Conservation (phyloP, 2,888 invertebrate genomes). For the Dioctria linearis region DNA sequence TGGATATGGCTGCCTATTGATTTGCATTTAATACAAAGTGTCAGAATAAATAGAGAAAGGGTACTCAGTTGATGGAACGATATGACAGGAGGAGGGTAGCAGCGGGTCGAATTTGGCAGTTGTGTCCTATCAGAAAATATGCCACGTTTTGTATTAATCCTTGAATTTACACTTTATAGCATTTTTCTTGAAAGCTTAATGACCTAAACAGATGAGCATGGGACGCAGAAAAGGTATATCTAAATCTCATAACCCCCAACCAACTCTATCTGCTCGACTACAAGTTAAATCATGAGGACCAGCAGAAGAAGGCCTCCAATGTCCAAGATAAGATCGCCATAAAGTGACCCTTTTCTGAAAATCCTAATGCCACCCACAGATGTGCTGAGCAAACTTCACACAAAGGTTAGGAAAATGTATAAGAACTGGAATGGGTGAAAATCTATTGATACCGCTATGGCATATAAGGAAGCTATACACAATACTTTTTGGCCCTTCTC, state of each 20-base stretch:
- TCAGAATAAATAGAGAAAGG: background rate
- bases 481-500: constrained; percentile 2
- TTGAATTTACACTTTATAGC: constrained; percentile 8
- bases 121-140: constrained; percentile 12
- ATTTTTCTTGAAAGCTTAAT: constrained; percentile 35
- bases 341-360: constrained; percentile 54
- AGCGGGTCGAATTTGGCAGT: background rate
- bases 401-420: constrained; percentile 20
- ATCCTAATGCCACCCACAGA: constrained; percentile 49
- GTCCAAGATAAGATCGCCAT: constrained; percentile 56
- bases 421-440: constrained; percentile 15
- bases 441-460: constrained; percentile 46
- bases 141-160: background rate
- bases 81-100: background rate
- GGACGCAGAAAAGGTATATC: background rate
- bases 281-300: constrained; percentile 15
- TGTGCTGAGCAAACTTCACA: constrained; percentile 29
- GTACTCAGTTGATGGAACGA: too few relatives aligned
- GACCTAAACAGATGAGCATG: background rate
- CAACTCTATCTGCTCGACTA: background rate
- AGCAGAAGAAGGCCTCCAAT: constrained; percentile 45
- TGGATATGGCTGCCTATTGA: constrained; percentile 47
- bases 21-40: constrained; percentile 51
- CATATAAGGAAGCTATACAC: constrained; percentile 40
- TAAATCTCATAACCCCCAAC: background rate